Evolutionary conservation across 2,888 invertebrate species (phyloP).

Genomic region (Lasioglossum lativentre): DNA sequence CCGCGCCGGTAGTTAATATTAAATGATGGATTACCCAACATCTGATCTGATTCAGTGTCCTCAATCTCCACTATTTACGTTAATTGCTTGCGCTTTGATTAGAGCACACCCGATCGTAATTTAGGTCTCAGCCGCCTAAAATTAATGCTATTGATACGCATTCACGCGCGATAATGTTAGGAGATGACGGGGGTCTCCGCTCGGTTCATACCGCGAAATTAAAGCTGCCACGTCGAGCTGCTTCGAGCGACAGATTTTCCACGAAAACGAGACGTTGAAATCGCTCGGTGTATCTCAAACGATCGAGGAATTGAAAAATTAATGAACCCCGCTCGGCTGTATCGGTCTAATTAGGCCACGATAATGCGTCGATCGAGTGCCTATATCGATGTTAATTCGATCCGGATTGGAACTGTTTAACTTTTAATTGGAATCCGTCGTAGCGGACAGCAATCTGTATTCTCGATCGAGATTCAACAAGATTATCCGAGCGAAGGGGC

Average conservation of each 20-base stretch:
- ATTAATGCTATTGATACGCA: slow-evolving; percentile 63
- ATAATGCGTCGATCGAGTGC: slow-evolving; percentile 58
- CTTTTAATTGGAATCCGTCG: slow-evolving; percentile 68
- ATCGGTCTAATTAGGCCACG: slow-evolving; percentile 20
- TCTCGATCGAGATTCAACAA: slow-evolving; percentile 49
- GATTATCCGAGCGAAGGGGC: slow-evolving; percentile 42
- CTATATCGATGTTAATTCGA: slow-evolving; percentile 64
- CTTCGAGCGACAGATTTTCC: background rate
- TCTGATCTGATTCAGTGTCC: slow-evolving; percentile 71
- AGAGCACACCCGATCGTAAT: slow-evolving; percentile 58
- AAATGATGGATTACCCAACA: slow-evolving; percentile 67
- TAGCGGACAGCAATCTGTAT: slow-evolving; percentile 42
- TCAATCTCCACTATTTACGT: slow-evolving; percentile 72
- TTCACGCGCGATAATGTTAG: slow-evolving; percentile 48
- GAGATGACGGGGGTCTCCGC: slow-evolving; percentile 18
- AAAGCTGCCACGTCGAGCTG: background rate
- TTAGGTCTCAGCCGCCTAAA: slow-evolving; percentile 51
- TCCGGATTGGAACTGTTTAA: slow-evolving; percentile 67
- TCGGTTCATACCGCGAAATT: slow-evolving; percentile 28
- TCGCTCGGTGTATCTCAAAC: background rate
- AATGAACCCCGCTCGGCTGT: background rate
- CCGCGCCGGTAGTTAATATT: slow-evolving; percentile 42
- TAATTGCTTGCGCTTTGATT: slow-evolving; percentile 71
- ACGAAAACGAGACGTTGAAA: slow-evolving; percentile 6
- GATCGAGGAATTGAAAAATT: slow-evolving; percentile 28